phyloP scores from a whole-genome alignment of 1,140 invertebrate species.

The Phymorhynchus buccinoides region DNA sequence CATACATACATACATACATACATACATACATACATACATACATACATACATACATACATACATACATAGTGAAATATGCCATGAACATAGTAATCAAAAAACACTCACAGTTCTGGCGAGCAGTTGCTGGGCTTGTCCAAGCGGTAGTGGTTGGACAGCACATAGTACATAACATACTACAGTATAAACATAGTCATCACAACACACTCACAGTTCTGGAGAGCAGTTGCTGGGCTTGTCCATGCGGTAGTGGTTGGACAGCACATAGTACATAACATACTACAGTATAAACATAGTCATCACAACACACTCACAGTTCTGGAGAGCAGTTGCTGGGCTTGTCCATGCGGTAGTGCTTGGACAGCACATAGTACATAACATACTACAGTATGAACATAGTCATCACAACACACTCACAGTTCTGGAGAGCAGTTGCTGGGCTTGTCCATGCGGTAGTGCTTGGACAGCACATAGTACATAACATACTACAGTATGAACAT shows the following conservation, averaged over 20 bases:
- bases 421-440: slow-evolving; percentile 71
- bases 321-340: slow-evolving; percentile 70
- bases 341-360: slow-evolving; percentile 70
- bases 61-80: slow-evolving; percentile 58
- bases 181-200: no score
- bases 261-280: slow-evolving; percentile 67
- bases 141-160: slow-evolving; percentile 67
- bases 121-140: slow-evolving; percentile 71
- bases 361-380: slow-evolving; percentile 67
- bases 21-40: no score
- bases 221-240: slow-evolving; percentile 71
- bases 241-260: slow-evolving; percentile 70
- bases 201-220: slow-evolving; percentile 69
- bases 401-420: slow-evolving; percentile 70
- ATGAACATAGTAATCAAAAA: neutral
- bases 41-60: no score
- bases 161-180: slow-evolving; percentile 68
- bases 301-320: slow-evolving; percentile 66
- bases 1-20: no score
- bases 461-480: slow-evolving; percentile 67
- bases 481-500: neutral
- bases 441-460: slow-evolving; percentile 71
- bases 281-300: neutral
- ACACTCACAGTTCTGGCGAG: slow-evolving; percentile 71
- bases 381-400: no score